Base-by-base conservation (phyloP, 2,888 invertebrate species). In the Thymelicus acteon region DNA sequence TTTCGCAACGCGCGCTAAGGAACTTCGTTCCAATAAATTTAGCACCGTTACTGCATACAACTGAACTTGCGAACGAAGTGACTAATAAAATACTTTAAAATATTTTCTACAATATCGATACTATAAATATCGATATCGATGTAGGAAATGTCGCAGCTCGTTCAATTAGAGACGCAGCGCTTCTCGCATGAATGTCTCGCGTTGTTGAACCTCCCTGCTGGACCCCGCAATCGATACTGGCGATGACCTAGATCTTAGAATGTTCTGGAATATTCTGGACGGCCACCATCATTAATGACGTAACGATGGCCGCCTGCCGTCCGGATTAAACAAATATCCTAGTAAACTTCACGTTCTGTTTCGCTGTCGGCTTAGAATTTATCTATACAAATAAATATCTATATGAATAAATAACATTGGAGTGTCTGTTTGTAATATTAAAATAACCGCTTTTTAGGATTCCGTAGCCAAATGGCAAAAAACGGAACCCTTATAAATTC, bases 91-190 rank as follows among this genome's bases (percentile, higher is more conserved):
- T 31, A 31, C 5, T 31, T 31, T 2, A 44, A 12, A 40, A 40
- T 7, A 44, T 44, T 10, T 12, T 44, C 10, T 12, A 44, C 12
- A 44, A 44, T 12, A 44, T 44, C 60, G 31, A 37, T 10, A 62
- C 19, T 7, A 10, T 49, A 12, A 2, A 57, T 47, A 76, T 77
- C 76, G 77, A 78, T 72, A 70, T 76, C 76, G 78, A 80, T 72
- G 81, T 76, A 79, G 77, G 83, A 82, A 85, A 74, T 77, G 79
- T 85, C 86, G 72, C 89, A 86, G 72, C 89, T 73, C 81, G 80
- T 86, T 89, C 90, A 92, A 92, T 92, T 92, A 92, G 86, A 90
- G 84, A 83, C 89, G 80, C 87, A 87, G 87, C 88, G 86, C 86
- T 86, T 83, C 81, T 87, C 90, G 90, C 91, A 89, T 89, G 91